Conservation (phyloP, 2,888 invertebrate species). For the Ctena decussata region DNA sequence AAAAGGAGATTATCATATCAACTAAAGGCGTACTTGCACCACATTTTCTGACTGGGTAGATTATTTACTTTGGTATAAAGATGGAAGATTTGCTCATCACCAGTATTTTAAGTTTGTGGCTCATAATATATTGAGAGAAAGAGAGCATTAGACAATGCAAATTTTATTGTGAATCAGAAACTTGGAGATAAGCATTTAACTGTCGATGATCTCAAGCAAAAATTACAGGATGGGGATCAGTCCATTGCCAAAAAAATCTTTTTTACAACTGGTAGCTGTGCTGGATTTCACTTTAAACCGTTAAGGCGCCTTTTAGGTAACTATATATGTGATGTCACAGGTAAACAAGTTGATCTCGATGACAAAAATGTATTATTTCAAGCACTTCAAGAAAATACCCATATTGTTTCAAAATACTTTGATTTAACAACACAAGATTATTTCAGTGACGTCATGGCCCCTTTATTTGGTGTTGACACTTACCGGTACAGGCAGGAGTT, state of each 20-base stretch:
- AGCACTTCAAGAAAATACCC: conserved; percentile 65
- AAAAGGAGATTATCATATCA: conserved; percentile 61
- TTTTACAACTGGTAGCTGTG: conserved; percentile 50
- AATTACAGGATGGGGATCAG: conserved; percentile 20
- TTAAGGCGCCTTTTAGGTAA: conserved; percentile 30
- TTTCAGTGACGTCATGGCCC: conserved; percentile 66
- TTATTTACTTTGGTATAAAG: conserved; percentile 59
- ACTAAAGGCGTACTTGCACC: conserved; percentile 33
- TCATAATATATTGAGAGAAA: conserved; percentile 64
- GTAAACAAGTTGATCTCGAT: conserved; percentile 39
- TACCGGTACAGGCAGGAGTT: conserved; percentile 72
- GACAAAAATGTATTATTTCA: conserved; percentile 47
- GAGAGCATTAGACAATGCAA: conserved; percentile 53
- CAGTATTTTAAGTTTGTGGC: conserved; percentile 66
- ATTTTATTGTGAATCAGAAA: conserved; percentile 62
- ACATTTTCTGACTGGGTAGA: conserved; percentile 64
- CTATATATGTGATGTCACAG: conserved; percentile 54
- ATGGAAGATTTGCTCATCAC: conserved; percentile 48
- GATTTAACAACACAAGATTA: conserved; percentile 64
- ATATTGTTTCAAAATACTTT: conserved; percentile 66
- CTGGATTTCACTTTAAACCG: conserved; percentile 29
- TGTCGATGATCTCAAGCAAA: conserved; percentile 41
- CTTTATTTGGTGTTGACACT: conserved; percentile 65
- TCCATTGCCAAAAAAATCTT: conserved; percentile 24
- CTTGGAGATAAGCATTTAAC: conserved; percentile 7